Base-by-base conservation (phyloP, 2,888 invertebrate genomes). In the Conomelus anceps region DNA sequence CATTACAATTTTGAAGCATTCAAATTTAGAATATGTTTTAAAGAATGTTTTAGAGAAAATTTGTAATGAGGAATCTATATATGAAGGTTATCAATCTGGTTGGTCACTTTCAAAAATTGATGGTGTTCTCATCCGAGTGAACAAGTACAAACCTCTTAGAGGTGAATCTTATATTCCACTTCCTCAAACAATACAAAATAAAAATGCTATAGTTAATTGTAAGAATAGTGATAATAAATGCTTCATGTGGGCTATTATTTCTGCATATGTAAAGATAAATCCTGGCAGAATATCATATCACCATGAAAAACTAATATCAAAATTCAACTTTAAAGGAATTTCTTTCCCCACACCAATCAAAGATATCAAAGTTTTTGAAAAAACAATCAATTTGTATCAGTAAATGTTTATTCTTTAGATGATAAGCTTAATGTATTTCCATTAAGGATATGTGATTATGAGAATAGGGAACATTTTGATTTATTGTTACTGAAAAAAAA, bases 181-280 rank as follows among this genome's bases (percentile, higher is more conserved):
- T 4, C 88, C 88, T 22, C 29, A 0, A 26, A 26, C 20, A 88
- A 88, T 88, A 11, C n/a, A 22, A 24, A 26, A 26, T 0, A 88
- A 88, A 63, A 26, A 88, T 24, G 88, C 88, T 26, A 23, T 88
- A 23, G 41, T 88, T n/a, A 88, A 88, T 41, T 84, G 63, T 22
- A 41, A n/a, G 41, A 88, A 88, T 88, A n/a, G 23, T 22, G 88
- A 88, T 63, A 63, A 88, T 23, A 88, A 88, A 23, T 88, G 88
- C 22, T 88, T 88, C 20, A 23, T 63, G 84, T 88, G 88, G 88
- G 4, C 88, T 13, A n/a, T 88, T 22, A 34, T 88, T 17, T 26
- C 63, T 63, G n/a, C 34, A 23, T 34, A 22, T 41, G 41, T 41
- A 17, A 41, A 41, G 17, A 41, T 41, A 41, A 41, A 41, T 41